Percentiles rank a stretch among this genome's conserved stretches.
phyloP scores from a whole-genome alignment of 2,113 vertebrate species.

The Rhegmatorhina hoffmannsi region DNA sequence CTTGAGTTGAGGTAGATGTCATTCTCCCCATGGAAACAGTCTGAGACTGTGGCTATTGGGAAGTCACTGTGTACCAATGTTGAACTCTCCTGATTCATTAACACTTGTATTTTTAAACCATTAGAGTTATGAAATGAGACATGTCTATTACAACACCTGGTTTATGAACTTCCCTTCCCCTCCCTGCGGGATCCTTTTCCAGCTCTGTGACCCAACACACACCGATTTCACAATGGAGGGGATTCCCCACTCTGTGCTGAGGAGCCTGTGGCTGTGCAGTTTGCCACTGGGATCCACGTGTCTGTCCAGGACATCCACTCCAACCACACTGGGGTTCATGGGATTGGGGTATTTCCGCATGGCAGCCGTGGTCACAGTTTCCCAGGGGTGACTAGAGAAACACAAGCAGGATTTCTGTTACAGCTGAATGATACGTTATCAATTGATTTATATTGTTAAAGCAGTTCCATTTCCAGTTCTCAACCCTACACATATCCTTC shows the following conservation, averaged over 20 bases:
- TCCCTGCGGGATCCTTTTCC: not conserved
- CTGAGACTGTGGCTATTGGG: not conserved
- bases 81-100: not conserved
- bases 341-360: slow-evolving; percentile 99
- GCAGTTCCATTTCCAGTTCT: not conserved
- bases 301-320: slow-evolving; percentile 92
- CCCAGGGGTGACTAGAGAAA: slow-evolving; percentile 91
- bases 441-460: accelerated
- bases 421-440: not conserved
- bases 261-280: slow-evolving; percentile 90
- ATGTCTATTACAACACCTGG: not conserved
- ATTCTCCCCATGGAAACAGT: not conserved
- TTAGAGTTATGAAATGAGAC: not conserved
- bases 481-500: not conserved
- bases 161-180: not conserved
- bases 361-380: slow-evolving; percentile 92
- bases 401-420: not conserved
- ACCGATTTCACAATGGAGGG: slow-evolving; percentile 96
- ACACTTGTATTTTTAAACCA: not conserved
- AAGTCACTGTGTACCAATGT: not conserved
- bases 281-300: slow-evolving; percentile 84
- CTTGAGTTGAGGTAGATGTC: not conserved
- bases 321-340: slow-evolving; percentile 95
- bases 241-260: slow-evolving; percentile 97
- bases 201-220: not conserved